Evolutionary conservation across 2,113 vertebrate species (phyloP), one percentile per base, ranked within the genome.

Genomic region (Urocolius indicus): DNA sequence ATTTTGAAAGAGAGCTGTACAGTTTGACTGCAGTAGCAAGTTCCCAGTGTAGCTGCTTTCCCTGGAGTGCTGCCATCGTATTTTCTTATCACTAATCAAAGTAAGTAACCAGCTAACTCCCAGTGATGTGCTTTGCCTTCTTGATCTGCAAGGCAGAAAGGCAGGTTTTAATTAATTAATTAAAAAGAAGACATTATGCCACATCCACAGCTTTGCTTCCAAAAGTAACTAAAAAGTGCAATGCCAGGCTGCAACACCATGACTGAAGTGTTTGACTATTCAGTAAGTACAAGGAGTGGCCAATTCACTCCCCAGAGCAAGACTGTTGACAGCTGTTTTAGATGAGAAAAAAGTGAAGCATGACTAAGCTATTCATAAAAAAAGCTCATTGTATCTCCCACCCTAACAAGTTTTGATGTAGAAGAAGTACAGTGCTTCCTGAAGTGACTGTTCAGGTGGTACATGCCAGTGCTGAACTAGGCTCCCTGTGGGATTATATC

Each of bases 71-170:
- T 87, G 95, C 94, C 94, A 89, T 71, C 69, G 2, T n/a, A 61
- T 72, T 90, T 79, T 77, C 80, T 96, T 96, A 96, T 96, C 95
- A 16, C 86, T 87, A 95, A 92, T 73, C 32, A 22, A 94, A 92
- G 79, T 26, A 82, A 90, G 83, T 74, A 88, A 89, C 91, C 86
- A 89, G 86, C 61, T 90, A 95, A 92, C 75, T 95, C 87, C 68
- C 75, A 87, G 73, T 6, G 90, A 96, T 90, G 83, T 79, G 88
- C 89, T 94, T 68, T 87, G 88, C 88, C 80, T 96, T 84, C 79
- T 57, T 54, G 54, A 87, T 88, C 86, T 43, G 51, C 88, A 89
- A 94, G 24, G 29, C n/a, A 84, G 79, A 92, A 79, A 87, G 30
- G 46, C 57, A 72, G 45, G 68, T n/a, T 72, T 36, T 32, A 52